Base-by-base conservation (phyloP, 2,113 vertebrate species). In the Myotis yumanensis region DNA sequence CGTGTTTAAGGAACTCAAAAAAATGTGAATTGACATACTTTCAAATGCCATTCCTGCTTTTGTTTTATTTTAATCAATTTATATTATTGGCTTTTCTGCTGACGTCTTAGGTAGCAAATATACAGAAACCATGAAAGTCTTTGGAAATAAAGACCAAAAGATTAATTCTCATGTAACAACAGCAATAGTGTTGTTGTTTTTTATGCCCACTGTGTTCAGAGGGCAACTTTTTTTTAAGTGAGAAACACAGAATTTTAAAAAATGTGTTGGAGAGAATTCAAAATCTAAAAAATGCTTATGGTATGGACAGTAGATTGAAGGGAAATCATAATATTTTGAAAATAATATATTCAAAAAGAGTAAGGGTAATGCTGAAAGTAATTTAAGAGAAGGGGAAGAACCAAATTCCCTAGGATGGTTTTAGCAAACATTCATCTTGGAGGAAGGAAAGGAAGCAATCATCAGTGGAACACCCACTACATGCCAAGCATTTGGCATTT, bases 21-120 rank as follows among this genome's bases (percentile, higher is more conserved):
- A 76, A 80, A 51, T 71, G 77, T 89, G 28, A 86, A 75, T 88
- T 88, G 69, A 86, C 35, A 52, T 92, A 81, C 35, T 86, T 96
- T 94, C 71, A 93, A 86, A 95, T 95, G 86, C 7, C 69, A 91
- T 80, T 75, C 57, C 71, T 86, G 82, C 91, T 84, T 96, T 86
- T 59, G 35, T 90, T 96, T 93, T 57, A 51, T 90, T 96, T 85
- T 95, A 92, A 89, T 66, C 64, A 93, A 46, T 66, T 40, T 86
- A 54, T 89, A 20, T 92, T 91, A 85, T 48, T 76, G 82, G 30
- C n/a, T 92, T 92, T 94, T 66, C 88, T 91, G 10, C 48, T 94
- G 18, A 92, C 51, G 43, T 84, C 40, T 73, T 69, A 72, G 40
- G 77, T 75, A 95, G 28, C 48, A 95, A 76, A 83, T 88, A 62